These are phyloP conservation scores for Eolophus roseicapilla DNA, from an alignment of 2,113 vertebrate genomes.

Conservation along the genomic window DNA sequence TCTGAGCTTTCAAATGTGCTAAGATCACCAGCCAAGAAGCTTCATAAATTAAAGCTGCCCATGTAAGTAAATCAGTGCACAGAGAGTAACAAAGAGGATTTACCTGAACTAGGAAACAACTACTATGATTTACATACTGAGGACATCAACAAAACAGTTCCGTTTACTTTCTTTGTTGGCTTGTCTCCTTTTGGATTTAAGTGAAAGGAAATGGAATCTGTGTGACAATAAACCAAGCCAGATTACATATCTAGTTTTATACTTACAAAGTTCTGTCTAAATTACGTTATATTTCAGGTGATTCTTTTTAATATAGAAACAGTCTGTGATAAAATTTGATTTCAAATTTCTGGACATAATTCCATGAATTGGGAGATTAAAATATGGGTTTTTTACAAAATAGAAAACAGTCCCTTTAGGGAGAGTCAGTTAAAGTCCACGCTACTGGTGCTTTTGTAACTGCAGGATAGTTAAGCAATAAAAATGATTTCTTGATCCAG, in stretches of 20 bases:
- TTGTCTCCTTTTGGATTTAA: background rate
- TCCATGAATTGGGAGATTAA: background rate
- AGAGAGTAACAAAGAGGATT: background rate
- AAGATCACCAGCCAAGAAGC: background rate
- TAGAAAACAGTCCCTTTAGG: background rate
- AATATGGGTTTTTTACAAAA: background rate
- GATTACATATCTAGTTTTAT: background rate
- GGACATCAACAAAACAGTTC: background rate
- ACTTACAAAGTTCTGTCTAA: background rate
- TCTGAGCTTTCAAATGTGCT: background rate
- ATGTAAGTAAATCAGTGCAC: background rate
- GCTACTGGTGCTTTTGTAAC: background rate
- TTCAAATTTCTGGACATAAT: background rate
- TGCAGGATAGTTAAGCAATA: background rate
- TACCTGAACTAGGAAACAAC: background rate
- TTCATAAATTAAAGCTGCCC: background rate
- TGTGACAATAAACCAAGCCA: background rate
- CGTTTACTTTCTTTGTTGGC: background rate
- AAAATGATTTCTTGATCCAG: background rate
- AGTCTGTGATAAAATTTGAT: background rate
- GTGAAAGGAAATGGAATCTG: background rate
- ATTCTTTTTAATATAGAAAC: background rate
- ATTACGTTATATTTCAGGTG: background rate
- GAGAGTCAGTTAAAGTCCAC: background rate
- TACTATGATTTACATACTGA: background rate